These are phyloP conservation scores for Spermophilus dauricus DNA, from an alignment of 2,113 vertebrate species.

Conservation along the genomic window DNA sequence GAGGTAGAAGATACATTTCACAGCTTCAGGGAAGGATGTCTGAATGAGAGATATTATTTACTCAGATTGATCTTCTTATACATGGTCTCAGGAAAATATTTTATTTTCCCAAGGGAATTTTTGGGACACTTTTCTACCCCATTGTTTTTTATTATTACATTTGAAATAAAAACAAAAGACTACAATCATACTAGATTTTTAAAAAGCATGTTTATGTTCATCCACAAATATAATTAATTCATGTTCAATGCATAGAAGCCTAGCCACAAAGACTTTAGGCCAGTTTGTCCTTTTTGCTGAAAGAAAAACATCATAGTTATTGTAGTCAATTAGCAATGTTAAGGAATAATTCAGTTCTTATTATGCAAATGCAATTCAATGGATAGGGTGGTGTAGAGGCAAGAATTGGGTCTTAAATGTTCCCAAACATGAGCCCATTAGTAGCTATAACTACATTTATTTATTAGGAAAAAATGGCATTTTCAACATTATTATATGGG, in stretches of 20 bases:
- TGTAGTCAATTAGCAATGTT: background rate
- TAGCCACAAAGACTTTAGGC: constrained; percentile 1
- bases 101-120: constrained; percentile 27
- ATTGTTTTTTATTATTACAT: background rate
- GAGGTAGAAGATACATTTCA: background rate
- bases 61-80: background rate
- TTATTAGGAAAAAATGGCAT: background rate
- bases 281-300: background rate
- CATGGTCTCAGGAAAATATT: background rate
- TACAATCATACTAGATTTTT: constrained; percentile 5
- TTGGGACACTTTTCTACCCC: constrained; percentile 22
- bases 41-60: background rate
- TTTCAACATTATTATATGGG: background rate
- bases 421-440: background rate
- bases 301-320: constrained; percentile 34
- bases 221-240: constrained; percentile 37
- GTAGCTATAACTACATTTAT: background rate
- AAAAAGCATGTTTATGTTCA: constrained; percentile 9
- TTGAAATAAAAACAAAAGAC: constrained; percentile 43
- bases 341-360: constrained; percentile 35
- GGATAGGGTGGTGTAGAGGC: background rate
- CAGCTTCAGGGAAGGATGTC: background rate
- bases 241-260: background rate
- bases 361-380: background rate
- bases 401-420: background rate